These are phyloP conservation scores for Drosophila rubida DNA, from an alignment of 2,888 invertebrate species.

Conservation along the genomic window DNA sequence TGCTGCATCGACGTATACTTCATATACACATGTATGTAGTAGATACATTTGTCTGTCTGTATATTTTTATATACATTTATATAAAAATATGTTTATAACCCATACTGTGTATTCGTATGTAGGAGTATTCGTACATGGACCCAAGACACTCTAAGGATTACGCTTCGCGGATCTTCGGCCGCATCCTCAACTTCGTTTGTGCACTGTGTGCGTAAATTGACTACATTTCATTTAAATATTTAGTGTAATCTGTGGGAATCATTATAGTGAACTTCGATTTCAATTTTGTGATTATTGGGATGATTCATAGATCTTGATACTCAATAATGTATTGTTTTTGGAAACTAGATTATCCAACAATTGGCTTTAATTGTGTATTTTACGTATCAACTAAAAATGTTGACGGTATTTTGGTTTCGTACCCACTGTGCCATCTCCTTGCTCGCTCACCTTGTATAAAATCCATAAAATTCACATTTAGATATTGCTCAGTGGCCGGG, in stretches of 20 bases:
- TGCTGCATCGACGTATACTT: conserved; percentile 38
- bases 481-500: conserved; percentile 47
- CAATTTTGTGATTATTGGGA: not conserved
- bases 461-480: conserved; percentile 75
- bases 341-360: not conserved
- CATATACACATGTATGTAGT: conserved; percentile 19
- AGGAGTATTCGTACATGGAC: conserved; percentile 37
- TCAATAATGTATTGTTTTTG: not conserved
- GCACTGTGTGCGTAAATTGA: conserved; percentile 42
- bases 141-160: conserved; percentile 64
- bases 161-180: conserved; percentile 38
- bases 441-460: conserved; percentile 65
- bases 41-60: conserved; percentile 8
- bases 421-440: conserved; percentile 56
- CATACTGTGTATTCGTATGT: conserved; percentile 17
- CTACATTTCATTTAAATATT: not conserved
- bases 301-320: not conserved
- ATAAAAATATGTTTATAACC: conserved; percentile 13
- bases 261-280: not conserved
- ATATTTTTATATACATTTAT: conserved; percentile 27
- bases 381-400: not conserved
- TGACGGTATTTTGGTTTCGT: not conserved
- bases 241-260: not conserved
- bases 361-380: not conserved
- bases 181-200: conserved; percentile 36